These are phyloP conservation scores for Trissolcus brochymenae DNA, from an alignment of 2,888 invertebrate species.

Conservation along the genomic window DNA sequence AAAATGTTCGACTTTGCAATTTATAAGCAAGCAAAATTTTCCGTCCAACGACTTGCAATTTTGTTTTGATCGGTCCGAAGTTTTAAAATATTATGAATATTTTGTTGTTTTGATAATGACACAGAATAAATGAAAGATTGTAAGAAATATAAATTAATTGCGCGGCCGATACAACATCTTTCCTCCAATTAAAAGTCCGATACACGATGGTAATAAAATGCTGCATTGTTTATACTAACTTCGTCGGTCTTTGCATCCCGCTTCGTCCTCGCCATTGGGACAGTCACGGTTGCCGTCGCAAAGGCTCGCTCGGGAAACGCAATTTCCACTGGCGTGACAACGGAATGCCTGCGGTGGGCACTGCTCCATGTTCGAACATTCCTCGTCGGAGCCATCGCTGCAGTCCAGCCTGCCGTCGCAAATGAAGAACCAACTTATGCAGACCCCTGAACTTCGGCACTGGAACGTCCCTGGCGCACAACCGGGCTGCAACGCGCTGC, in stretches of 20 bases:
- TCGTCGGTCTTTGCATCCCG: slow-evolving; percentile 81
- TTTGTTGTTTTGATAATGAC: not conserved
- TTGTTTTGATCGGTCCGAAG: not conserved
- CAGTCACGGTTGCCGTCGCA: slow-evolving; percentile 90
- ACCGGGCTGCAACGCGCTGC: slow-evolving; percentile 85
- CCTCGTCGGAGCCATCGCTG: slow-evolving; percentile 91
- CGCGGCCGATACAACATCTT: not conserved
- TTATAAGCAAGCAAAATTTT: too few relatives aligned
- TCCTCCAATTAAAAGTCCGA: slow-evolving; percentile 21
- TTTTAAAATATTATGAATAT: too few relatives aligned
- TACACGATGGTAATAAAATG: slow-evolving; percentile 14
- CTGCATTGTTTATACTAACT: slow-evolving; percentile 73
- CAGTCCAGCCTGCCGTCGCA: slow-evolving; percentile 92
- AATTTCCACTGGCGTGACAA: slow-evolving; percentile 82
- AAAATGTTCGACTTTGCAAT: not conserved
- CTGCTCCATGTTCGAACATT: slow-evolving; percentile 79
- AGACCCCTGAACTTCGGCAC: slow-evolving; percentile 90
- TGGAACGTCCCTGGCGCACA: slow-evolving; percentile 91
- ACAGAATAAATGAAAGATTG: too few relatives aligned
- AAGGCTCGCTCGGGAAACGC: slow-evolving; percentile 86
- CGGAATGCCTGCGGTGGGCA: slow-evolving; percentile 86
- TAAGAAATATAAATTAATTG: too few relatives aligned
- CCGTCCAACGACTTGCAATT: not conserved
- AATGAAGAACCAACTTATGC: slow-evolving; percentile 95
- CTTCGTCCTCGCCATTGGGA: slow-evolving; percentile 86